These are phyloP conservation scores for Yoshiicerus persimilis DNA, from an alignment of 1,140 invertebrate species.

Conservation along the genomic window DNA sequence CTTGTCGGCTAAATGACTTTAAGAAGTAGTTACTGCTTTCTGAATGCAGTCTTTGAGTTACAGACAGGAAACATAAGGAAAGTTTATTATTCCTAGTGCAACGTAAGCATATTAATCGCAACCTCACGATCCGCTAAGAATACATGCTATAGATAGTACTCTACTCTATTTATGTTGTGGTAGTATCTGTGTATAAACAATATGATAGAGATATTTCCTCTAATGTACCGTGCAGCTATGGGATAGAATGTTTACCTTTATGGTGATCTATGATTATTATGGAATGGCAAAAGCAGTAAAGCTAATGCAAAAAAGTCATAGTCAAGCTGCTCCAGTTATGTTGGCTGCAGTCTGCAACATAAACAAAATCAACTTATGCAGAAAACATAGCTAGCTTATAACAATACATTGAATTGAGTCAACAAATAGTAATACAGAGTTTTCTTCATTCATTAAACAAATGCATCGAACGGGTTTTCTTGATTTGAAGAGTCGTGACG, in stretches of 20 bases:
- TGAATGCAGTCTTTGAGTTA: neutral
- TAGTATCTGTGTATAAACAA: neutral
- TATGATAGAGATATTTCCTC: too few relatives aligned
- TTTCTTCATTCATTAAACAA: neutral
- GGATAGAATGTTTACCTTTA: neutral
- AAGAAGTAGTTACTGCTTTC: neutral
- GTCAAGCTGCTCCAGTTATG: neutral
- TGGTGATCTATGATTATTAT: neutral
- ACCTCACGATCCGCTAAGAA: neutral
- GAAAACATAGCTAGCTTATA: neutral
- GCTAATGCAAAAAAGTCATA: neutral
- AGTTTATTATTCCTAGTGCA: neutral
- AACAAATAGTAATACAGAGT: too few relatives aligned
- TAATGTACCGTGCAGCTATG: neutral
- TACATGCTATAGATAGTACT: neutral
- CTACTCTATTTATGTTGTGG: neutral
- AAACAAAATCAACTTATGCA: neutral
- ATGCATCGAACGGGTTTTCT: neutral
- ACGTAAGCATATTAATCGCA: neutral
- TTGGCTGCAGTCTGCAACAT: too few relatives aligned
- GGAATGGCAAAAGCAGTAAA: neutral
- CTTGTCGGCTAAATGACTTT: neutral
- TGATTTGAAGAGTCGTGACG: neutral
- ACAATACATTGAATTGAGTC: neutral
- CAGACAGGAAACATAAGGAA: neutral